These are phyloP conservation scores for Saguinus imperator DNA, from an alignment of 2,113 vertebrate genomes.

Conservation along the genomic window DNA sequence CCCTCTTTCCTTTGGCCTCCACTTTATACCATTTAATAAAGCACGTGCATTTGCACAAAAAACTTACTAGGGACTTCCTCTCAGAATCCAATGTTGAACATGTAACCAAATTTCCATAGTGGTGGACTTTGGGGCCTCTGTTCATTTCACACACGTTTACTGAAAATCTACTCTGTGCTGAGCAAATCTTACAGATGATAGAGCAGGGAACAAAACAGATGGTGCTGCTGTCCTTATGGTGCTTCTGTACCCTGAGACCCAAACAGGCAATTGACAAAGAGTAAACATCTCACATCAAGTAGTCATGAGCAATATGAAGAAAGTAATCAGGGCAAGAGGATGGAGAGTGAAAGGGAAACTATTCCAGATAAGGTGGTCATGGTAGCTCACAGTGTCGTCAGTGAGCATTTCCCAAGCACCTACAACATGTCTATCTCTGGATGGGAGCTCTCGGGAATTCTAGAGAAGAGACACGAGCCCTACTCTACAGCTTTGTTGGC, in stretches of 20 bases:
- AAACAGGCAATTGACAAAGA: neutral
- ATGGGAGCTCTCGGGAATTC: neutral
- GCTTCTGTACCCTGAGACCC: neutral
- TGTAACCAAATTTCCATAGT: neutral
- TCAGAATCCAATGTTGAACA: neutral
- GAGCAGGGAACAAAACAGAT: neutral
- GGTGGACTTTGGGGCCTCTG: neutral
- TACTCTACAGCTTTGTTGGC: neutral
- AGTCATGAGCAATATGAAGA: fast-evolving
- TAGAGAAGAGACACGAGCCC: neutral
- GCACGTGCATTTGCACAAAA: fast-evolving
- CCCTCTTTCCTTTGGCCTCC: neutral
- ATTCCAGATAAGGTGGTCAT: neutral
- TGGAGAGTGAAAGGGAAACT: too few relatives aligned
- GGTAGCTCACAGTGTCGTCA: fast-evolving
- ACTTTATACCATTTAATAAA: neutral
- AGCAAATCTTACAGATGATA: too few relatives aligned
- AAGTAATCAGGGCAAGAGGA: fast-evolving
- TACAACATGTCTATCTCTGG: too few relatives aligned
- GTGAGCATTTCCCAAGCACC: neutral
- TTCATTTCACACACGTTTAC: neutral
- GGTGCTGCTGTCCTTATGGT: neutral
- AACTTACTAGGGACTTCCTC: neutral
- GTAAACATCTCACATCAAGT: neutral
- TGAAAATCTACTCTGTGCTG: neutral